A percentile compares a stretch with the other conserved stretches of the same genome.
Conservation (phyloP, 2,797 vertebrate genomes). For the Epinephelus awoara region DNA sequence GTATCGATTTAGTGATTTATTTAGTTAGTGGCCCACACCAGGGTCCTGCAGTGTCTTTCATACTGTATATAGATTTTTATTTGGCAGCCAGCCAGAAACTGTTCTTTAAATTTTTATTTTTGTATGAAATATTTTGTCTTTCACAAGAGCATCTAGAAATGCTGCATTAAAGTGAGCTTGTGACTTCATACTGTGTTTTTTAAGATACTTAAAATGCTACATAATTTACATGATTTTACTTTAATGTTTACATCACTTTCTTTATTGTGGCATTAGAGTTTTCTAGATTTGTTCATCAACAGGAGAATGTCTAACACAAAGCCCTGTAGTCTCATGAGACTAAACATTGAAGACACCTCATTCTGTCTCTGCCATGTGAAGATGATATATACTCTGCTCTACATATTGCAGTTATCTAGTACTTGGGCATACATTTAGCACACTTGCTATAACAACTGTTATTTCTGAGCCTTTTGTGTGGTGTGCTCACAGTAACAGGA, state of each 20-base stretch:
- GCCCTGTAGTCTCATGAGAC: slow-evolving; percentile 21
- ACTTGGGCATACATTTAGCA: slow-evolving; percentile 51
- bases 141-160: background rate
- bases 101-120: background rate
- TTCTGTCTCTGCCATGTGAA: slow-evolving; percentile 42
- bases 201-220: no score
- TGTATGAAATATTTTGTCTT: slow-evolving; percentile 10
- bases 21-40: background rate
- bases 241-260: no score
- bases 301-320: slow-evolving; percentile 4
- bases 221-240: no score
- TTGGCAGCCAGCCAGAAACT: slow-evolving; percentile 1
- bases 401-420: slow-evolving; percentile 41
- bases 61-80: slow-evolving; percentile 7
- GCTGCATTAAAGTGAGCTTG: background rate
- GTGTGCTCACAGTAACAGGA: slow-evolving; percentile 32
- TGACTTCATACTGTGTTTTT: background rate
- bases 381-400: slow-evolving; percentile 44
- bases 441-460: slow-evolving; percentile 52
- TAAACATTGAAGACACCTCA: slow-evolving; percentile 27
- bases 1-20: slow-evolving; percentile 31
- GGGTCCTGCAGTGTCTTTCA: slow-evolving; percentile 4
- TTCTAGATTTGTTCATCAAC: slow-evolving; percentile 4
- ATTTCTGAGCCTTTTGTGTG: slow-evolving; percentile 64
- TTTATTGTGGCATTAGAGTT: background rate